These are phyloP conservation scores for Misgurnus anguillicaudatus DNA, from an alignment of 2,113 vertebrate genomes.

Conservation along the genomic window DNA sequence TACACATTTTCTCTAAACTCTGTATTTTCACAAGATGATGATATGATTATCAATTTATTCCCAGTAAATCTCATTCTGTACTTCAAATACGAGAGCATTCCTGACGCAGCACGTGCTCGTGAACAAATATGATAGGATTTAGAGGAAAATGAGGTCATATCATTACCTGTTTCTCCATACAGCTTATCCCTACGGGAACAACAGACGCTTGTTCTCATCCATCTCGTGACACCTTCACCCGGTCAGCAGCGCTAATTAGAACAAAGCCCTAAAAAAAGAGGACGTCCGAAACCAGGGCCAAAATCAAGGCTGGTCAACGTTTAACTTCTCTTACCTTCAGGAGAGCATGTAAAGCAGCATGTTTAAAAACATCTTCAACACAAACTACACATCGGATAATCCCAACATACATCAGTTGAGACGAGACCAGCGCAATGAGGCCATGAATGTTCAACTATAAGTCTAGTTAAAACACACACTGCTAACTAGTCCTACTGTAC, in stretches of 20 bases:
- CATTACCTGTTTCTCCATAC: constrained; percentile 41
- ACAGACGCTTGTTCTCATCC: constrained; percentile 60
- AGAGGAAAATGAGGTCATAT: constrained; percentile 65
- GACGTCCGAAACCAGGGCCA: neutral
- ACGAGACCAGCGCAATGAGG: too few species aligned
- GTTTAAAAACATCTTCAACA: constrained; percentile 4
- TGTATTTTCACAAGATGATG: neutral
- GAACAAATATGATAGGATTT: constrained; percentile 31
- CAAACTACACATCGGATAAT: neutral
- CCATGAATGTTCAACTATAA: too few species aligned
- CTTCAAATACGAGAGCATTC: neutral
- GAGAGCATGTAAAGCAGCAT: constrained; percentile 10
- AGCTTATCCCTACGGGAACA: constrained; percentile 51
- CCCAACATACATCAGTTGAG: too few species aligned
- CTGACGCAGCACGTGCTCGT: neutral
- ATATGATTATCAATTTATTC: neutral
- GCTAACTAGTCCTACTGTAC: too few species aligned
- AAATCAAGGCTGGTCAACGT: constrained; percentile 44
- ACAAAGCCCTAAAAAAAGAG: constrained; percentile 62
- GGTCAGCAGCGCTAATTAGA: constrained; percentile 63
- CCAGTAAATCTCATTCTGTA: neutral
- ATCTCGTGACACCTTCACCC: constrained; percentile 63
- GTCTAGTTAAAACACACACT: too few species aligned
- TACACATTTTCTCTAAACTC: constrained; percentile 15
- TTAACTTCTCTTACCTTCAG: constrained; percentile 25